Conservation (phyloP, 2,113 vertebrate species). For the Oryzias curvinotus region DNA sequence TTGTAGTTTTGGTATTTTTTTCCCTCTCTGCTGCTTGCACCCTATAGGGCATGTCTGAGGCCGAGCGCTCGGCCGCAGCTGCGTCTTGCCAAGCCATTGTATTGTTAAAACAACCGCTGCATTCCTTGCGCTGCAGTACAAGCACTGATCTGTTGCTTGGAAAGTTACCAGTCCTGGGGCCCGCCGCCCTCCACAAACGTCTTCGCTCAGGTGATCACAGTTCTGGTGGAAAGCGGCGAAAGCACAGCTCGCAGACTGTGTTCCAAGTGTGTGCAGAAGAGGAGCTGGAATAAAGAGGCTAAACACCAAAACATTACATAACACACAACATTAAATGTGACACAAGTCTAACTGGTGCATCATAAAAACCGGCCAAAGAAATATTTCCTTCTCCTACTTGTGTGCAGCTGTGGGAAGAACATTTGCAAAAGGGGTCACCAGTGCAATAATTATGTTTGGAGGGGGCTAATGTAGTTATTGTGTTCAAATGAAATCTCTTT, state of each 20-base stretch:
- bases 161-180: slow-evolving; percentile 60
- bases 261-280: slow-evolving; percentile 1
- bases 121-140: slow-evolving; percentile 60
- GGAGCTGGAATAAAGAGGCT: too few species aligned
- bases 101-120: slow-evolving; percentile 71
- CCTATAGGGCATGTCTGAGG: slow-evolving; percentile 53
- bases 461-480: too few species aligned
- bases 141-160: slow-evolving; percentile 46
- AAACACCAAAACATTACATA: too few species aligned
- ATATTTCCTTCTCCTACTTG: too few species aligned
- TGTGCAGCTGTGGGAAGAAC: too few species aligned
- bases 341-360: too few species aligned
- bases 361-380: too few species aligned
- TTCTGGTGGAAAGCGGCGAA: slow-evolving; percentile 26
- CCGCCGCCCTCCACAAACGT: slow-evolving; percentile 41
- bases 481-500: too few species aligned
- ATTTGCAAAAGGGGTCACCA: too few species aligned
- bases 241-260: slow-evolving; percentile 19
- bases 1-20: slow-evolving; percentile 30
- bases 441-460: too few species aligned
- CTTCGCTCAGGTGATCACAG: slow-evolving; percentile 29
- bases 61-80: slow-evolving; percentile 50
- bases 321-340: too few species aligned
- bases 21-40: slow-evolving; percentile 26
- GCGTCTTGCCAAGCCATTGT: slow-evolving; percentile 66